phyloP scores from a whole-genome alignment of 2,113 vertebrate genomes.

The Furnarius figulus region DNA sequence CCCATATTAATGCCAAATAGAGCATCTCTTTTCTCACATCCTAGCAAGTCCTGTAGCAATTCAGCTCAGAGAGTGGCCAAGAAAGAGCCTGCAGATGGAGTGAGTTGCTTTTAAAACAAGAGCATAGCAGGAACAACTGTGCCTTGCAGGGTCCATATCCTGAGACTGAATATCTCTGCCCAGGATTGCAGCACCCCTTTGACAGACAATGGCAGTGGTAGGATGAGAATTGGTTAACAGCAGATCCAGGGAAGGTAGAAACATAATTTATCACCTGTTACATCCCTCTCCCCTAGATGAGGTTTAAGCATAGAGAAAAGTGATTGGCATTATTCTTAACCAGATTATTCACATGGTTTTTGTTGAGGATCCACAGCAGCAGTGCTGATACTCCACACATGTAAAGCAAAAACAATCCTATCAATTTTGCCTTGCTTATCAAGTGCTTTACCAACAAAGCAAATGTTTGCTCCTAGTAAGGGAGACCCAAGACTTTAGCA shows the following conservation, averaged over 20 bases:
- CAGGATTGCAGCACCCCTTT: not conserved
- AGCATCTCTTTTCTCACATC: not conserved
- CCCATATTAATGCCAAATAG: not conserved
- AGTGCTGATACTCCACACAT: not conserved
- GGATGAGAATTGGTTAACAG: not conserved
- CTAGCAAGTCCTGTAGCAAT: not conserved
- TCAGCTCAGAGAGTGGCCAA: not conserved
- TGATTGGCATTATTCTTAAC: not conserved
- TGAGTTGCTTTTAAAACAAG: not conserved
- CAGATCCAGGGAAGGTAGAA: not conserved
- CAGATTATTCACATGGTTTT: accelerated
- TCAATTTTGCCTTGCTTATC: not conserved
- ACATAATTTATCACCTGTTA: not conserved
- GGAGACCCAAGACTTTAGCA: not conserved
- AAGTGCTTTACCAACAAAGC: not conserved
- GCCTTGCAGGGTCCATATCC: not conserved
- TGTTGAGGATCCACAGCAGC: not conserved
- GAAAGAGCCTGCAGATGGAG: not conserved
- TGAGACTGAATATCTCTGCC: not conserved
- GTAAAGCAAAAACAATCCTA: not conserved
- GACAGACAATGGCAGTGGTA: not conserved
- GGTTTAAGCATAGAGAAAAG: not conserved
- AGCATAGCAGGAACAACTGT: not conserved
- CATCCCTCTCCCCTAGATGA: not conserved
- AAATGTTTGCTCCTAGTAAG: not conserved